phyloP scores from a whole-genome alignment of 37 sponge, comb jelly and placozoan genomes.

The Halichondria panicea region DNA sequence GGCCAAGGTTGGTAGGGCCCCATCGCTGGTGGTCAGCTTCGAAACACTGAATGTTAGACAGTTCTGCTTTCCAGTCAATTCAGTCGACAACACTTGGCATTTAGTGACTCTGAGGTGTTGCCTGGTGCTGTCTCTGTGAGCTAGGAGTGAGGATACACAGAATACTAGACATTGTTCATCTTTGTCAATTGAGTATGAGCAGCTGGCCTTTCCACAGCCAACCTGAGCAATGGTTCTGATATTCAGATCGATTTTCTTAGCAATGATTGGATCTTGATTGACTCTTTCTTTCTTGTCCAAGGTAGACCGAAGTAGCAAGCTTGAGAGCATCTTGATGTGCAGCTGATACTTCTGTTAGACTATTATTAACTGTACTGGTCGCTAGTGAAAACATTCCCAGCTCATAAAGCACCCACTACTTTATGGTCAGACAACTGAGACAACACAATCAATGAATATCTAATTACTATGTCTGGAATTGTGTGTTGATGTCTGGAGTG shows the following conservation, averaged over 20 bases:
- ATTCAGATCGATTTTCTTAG: conserved; percentile 6
- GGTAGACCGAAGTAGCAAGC: conserved; percentile 12
- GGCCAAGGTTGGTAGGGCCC: conserved; percentile 1
- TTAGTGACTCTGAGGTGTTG: conserved; percentile 33
- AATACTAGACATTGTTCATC: conserved; percentile 10
- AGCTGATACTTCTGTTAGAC: too few species aligned
- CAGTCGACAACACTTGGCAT: conserved; percentile 7
- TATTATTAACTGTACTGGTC: neutral
- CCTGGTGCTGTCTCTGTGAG: conserved; percentile 10
- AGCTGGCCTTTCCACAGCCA: conserved; percentile 26
- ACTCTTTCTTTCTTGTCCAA: too few species aligned
- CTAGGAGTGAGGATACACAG: conserved; percentile 29
- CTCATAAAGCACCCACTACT: neutral
- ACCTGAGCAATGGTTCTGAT: conserved; percentile 15
- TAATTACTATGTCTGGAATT: conserved; percentile 15
- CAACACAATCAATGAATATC: conserved; percentile 49
- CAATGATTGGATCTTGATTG: conserved; percentile 4
- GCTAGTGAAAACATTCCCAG: neutral
- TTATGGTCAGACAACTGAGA: too few species aligned
- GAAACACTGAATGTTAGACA: neutral
- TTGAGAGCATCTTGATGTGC: conserved; percentile 54
- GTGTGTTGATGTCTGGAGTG: too few species aligned
- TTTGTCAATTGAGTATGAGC: conserved; percentile 4
- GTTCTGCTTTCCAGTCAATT: neutral
- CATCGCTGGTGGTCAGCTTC: conserved; percentile 2